Evolutionary conservation across 2,113 vertebrate genomes (phyloP).

Genomic region (Bujurquina vittata): DNA sequence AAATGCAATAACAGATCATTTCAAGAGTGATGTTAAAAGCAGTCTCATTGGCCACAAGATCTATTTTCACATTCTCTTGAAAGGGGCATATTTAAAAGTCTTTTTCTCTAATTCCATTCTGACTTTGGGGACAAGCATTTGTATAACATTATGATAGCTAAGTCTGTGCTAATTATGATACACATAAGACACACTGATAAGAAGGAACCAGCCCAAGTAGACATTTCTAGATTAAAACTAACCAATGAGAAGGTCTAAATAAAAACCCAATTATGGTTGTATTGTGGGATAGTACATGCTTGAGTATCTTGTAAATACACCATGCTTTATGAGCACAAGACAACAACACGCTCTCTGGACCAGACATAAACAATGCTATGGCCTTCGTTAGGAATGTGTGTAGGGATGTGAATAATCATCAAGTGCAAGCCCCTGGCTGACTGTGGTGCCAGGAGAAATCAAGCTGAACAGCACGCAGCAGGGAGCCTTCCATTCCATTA

Average conservation of each 20-base stretch:
- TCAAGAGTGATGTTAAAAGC: too few species aligned
- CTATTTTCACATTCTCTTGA: too few species aligned
- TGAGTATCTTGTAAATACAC: not conserved
- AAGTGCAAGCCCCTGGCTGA: conserved; percentile 1
- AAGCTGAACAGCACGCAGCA: conserved; percentile 49
- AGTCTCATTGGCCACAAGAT: too few species aligned
- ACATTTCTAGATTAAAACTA: too few species aligned
- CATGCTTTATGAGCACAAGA: not conserved
- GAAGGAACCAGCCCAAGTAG: too few species aligned
- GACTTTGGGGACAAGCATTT: too few species aligned
- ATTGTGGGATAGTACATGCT: not conserved
- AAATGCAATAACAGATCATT: too few species aligned
- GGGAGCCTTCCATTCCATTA: conserved; percentile 62
- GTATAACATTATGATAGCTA: too few species aligned
- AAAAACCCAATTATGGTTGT: not conserved
- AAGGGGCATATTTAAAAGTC: too few species aligned
- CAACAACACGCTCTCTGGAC: conserved; percentile 5
- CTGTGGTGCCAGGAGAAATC: conserved; percentile 34
- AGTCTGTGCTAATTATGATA: too few species aligned
- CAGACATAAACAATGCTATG: conserved; percentile 20
- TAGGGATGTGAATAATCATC: conserved; percentile 32
- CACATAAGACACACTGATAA: too few species aligned
- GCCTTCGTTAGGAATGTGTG: conserved; percentile 20
- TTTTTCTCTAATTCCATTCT: too few species aligned
- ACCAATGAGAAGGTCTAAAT: not conserved